These are phyloP conservation scores for Aphrophora alni DNA, from an alignment of 2,888 invertebrate genomes.

Conservation along the genomic window DNA sequence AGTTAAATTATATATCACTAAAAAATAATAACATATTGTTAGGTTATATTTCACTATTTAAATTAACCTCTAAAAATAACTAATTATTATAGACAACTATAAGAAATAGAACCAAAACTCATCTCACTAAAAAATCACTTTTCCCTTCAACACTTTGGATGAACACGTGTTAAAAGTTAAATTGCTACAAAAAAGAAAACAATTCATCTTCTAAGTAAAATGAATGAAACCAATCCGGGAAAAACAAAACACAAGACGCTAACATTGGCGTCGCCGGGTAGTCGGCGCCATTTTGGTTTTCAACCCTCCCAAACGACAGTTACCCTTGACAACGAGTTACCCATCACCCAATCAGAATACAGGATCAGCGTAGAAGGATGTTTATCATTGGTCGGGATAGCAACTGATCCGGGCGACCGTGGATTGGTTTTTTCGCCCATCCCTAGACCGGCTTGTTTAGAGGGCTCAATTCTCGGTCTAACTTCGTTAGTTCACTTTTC, in stretches of 20 bases:
- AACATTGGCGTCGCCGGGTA: conserved; percentile 9
- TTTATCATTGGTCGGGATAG: conserved; percentile 53
- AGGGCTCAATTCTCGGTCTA: conserved; percentile 56
- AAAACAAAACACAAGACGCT: conserved; percentile 39
- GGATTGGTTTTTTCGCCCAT: conserved; percentile 38
- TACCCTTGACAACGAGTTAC: conserved; percentile 23
- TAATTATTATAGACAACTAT: too few species aligned
- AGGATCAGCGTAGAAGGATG: conserved; percentile 73
- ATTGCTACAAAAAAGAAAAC: conserved; percentile 39
- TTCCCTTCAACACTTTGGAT: not conserved
- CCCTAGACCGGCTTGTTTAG: conserved; percentile 40
- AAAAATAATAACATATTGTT: too few species aligned
- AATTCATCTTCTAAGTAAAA: conserved; percentile 37
- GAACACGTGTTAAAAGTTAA: conserved; percentile 32
- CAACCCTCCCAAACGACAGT: conserved; percentile 13
- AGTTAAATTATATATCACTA: too few species aligned
- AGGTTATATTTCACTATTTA: too few species aligned
- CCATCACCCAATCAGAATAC: not conserved
- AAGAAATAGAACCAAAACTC: not conserved
- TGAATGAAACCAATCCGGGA: conserved; percentile 39
- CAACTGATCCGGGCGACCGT: conserved; percentile 46
- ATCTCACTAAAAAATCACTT: not conserved
- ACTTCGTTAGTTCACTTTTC: conserved; percentile 70
- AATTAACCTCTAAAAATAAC: too few species aligned
- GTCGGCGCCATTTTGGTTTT: conserved; percentile 28